A percentile compares a stretch with the other conserved stretches of the same genome.
Conservation (phyloP, 2,797 vertebrate genomes). For the Arrhamphus sclerolepis region DNA sequence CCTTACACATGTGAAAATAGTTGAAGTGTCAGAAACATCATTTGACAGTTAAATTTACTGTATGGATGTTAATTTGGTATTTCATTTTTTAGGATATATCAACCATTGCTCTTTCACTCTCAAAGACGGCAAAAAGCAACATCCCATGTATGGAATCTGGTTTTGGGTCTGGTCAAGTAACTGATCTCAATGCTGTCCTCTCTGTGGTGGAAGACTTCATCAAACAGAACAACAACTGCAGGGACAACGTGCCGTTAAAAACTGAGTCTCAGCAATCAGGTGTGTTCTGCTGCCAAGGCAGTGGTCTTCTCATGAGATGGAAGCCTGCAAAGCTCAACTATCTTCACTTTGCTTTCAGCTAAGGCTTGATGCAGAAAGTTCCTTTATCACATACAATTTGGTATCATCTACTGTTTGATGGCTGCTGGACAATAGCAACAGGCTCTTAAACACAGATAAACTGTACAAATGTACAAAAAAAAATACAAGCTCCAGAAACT, state of each 20-base stretch:
- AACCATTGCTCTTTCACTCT: constrained; percentile 82
- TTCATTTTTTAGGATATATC: constrained; percentile 81
- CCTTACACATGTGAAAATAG: too few relatives aligned
- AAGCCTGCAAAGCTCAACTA: not conserved
- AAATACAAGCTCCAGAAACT: too few relatives aligned
- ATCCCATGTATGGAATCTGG: constrained; percentile 58
- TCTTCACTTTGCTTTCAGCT: not conserved
- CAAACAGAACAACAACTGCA: constrained; percentile 71
- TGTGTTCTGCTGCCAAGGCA: constrained; percentile 12
- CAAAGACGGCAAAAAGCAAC: constrained; percentile 80
- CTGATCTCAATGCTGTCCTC: constrained; percentile 85
- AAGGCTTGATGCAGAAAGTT: too few relatives aligned
- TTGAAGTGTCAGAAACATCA: too few relatives aligned
- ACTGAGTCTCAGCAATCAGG: constrained; percentile 39
- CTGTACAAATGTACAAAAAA: too few relatives aligned
- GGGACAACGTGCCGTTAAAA: constrained; percentile 53
- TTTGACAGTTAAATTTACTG: not conserved
- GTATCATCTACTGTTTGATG: too few relatives aligned
- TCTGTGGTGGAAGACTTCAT: constrained; percentile 85
- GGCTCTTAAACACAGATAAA: too few relatives aligned
- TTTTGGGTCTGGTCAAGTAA: constrained; percentile 57
- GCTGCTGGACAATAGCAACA: too few relatives aligned
- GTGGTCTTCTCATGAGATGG: not conserved
- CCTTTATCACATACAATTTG: too few relatives aligned
- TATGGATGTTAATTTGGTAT: not conserved